Conservation (phyloP, 2,888 invertebrate genomes). For the Drosophila pseudotalamancana region DNA sequence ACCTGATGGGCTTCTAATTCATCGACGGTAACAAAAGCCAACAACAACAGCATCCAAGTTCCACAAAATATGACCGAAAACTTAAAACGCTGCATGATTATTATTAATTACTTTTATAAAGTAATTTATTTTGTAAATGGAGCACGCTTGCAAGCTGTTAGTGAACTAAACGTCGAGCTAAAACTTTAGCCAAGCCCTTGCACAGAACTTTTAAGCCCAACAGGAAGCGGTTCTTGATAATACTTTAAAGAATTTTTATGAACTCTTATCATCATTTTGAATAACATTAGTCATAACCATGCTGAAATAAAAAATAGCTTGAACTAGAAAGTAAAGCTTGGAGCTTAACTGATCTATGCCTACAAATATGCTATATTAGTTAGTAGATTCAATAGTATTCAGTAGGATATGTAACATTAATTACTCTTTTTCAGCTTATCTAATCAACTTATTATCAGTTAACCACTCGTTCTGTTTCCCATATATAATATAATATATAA, state of each 20-base stretch:
- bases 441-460: no score
- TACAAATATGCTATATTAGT: no score
- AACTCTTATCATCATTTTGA: background rate
- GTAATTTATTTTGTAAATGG: background rate
- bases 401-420: no score
- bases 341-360: no score
- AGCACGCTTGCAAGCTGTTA: background rate
- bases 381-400: no score
- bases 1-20: background rate
- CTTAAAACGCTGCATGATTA: slow-evolving; percentile 1
- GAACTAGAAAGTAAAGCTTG: no score
- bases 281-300: background rate
- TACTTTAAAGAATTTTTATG: background rate
- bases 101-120: background rate
- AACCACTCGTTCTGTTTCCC: no score
- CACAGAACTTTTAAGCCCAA: background rate
- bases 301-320: background rate
- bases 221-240: slow-evolving; percentile 37
- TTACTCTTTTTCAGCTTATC: no score
- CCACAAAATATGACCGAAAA: background rate
- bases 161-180: slow-evolving; percentile 1
- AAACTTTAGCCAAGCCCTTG: background rate
- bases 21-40: background rate
- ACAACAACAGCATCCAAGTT: background rate
- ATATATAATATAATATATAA: no score